Base-by-base conservation (phyloP, 2,888 invertebrate species). In the Synergus gifuensis region DNA sequence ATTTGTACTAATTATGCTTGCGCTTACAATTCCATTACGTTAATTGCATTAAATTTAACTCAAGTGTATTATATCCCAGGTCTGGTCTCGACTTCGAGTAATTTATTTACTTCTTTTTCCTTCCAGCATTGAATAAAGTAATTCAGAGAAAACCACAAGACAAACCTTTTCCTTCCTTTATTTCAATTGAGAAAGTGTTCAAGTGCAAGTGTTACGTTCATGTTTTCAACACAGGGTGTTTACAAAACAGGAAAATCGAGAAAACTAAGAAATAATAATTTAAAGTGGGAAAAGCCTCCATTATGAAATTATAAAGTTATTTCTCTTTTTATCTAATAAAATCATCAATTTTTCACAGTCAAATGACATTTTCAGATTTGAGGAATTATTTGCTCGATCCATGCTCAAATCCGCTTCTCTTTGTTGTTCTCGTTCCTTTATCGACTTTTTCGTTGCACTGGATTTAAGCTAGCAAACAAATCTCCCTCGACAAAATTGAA, bases 401-500 rank as follows among this genome's bases (percentile, higher is more conserved):
- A n/a, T 63, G 44, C 66, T 12, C 44, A 67, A 67, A 67, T 67
- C 22, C 66, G 46, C 66, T 67, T 49, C 46, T 16, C 22, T 69
- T n/a, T n/a, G 54, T 58, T 58, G 4, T 46, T 22, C 18, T 69
- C 5, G 12, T 69, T 22, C 28, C 22, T 46, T 18, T 22, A 67
- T 67, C 44, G 22, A 22, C 12, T 49, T 49, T 69, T 46, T 69
- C 22, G 28, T 49, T 11, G 22, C 28, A 46, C 46, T 28, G 46
- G 46, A 69, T 46, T 69, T 22, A 14, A 69, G 46, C 18, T 49
- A 69, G 49, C 69, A 49, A 69, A 46, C 46, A 49, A 49, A 49
- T 69, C 69, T 69, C 69, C 22, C 49, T 18, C 69, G 16, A 49
- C 49, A 69, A 69, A 69, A 49, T 69, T 69, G 69, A 46, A 69